Percentiles rank a stretch among this genome's conserved stretches.
phyloP scores from a whole-genome alignment of 2,113 vertebrate genomes.

The Lepus europaeus region DNA sequence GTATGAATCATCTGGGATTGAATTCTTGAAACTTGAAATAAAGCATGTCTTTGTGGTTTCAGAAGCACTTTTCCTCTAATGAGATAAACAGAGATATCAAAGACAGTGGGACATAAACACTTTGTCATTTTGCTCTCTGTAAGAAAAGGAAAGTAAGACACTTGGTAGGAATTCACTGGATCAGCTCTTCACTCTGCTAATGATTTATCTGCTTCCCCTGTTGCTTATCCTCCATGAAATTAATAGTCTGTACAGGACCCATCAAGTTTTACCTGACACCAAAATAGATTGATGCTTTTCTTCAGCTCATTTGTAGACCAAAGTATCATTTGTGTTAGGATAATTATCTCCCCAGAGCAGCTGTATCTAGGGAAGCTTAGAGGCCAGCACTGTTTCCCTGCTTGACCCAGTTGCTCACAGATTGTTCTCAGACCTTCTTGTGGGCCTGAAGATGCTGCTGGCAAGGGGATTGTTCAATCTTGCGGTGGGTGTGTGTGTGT shows the following conservation, averaged over 20 bases:
- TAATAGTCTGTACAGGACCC: conserved; percentile 65
- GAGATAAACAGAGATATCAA: conserved; percentile 79
- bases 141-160: conserved; percentile 46
- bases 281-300: conserved; percentile 77
- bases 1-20: conserved; percentile 65
- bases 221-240: conserved; percentile 76
- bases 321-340: conserved; percentile 70
- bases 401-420: background rate
- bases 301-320: conserved; percentile 74
- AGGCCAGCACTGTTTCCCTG: background rate
- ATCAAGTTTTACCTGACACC: conserved; percentile 66
- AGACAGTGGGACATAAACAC: conserved; percentile 68
- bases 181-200: conserved; percentile 62
- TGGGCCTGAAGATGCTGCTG: background rate
- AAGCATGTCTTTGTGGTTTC: conserved; percentile 67
- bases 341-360: conserved; percentile 71
- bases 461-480: background rate
- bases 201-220: conserved; percentile 67
- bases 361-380: conserved; percentile 43
- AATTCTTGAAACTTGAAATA: conserved; percentile 70
- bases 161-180: conserved; percentile 53
- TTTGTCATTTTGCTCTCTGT: conserved; percentile 73
- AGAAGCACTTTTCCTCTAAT: conserved; percentile 71
- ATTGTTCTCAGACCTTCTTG: conserved; percentile 11
- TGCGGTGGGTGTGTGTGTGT: background rate